A percentile compares a stretch with the other conserved stretches of the same genome.
phyloP scores from a whole-genome alignment of 2,797 vertebrate genomes.

The Acrossocheilus fasciatus region DNA sequence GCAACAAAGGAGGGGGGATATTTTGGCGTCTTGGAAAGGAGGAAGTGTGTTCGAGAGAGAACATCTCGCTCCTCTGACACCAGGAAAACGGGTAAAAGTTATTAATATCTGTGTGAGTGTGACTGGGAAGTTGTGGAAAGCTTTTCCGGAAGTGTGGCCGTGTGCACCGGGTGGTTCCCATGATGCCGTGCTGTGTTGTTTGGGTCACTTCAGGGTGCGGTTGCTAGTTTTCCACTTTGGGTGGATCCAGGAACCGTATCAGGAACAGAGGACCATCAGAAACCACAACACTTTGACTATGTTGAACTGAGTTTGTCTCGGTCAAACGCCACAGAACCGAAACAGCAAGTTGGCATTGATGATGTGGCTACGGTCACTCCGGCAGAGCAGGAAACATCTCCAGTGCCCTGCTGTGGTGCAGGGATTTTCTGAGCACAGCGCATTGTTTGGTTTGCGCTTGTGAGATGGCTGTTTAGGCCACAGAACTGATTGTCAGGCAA shows the following conservation, averaged over 20 bases:
- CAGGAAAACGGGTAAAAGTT: slow-evolving; percentile 38
- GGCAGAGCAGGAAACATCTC: slow-evolving; percentile 46
- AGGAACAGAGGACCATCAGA: slow-evolving; percentile 46
- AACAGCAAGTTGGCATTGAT: slow-evolving; percentile 18
- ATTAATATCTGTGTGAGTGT: slow-evolving; percentile 44
- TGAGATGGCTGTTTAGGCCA: slow-evolving; percentile 45
- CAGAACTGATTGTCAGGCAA: slow-evolving; percentile 49
- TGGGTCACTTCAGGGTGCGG: slow-evolving; percentile 46
- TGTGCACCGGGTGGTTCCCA: slow-evolving; percentile 47
- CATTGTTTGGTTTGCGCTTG: slow-evolving; percentile 58
- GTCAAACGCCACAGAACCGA: slow-evolving; percentile 35
- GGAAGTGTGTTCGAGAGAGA: slow-evolving; percentile 37
- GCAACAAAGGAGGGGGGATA: slow-evolving; percentile 7
- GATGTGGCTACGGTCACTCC: slow-evolving; percentile 35
- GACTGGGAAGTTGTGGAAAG: slow-evolving; percentile 45
- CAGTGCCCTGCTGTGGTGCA: slow-evolving; percentile 44
- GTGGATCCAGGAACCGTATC: slow-evolving; percentile 52
- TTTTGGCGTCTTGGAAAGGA: slow-evolving; percentile 26
- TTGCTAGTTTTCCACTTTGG: slow-evolving; percentile 52
- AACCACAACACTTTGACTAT: slow-evolving; percentile 48
- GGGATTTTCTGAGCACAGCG: slow-evolving; percentile 53
- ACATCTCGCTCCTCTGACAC: slow-evolving; percentile 37
- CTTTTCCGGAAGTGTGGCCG: slow-evolving; percentile 42
- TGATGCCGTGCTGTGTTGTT: slow-evolving; percentile 49
- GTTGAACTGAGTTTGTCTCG: slow-evolving; percentile 25